Conservation (phyloP, 2,888 invertebrate genomes). For the Heliconius erato region DNA sequence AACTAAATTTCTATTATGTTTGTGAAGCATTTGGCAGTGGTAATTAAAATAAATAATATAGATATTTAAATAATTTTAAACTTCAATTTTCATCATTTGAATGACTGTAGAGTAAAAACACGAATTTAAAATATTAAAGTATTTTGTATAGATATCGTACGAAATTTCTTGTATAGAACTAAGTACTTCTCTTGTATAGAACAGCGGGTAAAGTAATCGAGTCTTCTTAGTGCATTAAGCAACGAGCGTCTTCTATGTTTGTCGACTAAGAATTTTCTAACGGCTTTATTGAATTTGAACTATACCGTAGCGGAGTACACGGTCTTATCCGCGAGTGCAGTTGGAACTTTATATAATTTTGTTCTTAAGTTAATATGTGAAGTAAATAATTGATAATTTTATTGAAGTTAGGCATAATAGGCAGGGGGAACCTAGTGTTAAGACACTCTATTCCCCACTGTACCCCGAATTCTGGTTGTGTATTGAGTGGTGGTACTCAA, state of each 20-base stretch:
- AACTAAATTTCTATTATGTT: too few relatives aligned
- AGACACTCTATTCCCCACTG: too few relatives aligned
- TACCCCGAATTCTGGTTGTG: too few relatives aligned
- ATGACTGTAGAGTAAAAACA: too few relatives aligned
- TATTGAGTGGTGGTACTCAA: too few relatives aligned
- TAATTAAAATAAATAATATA: too few relatives aligned
- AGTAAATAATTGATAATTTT: not conserved
- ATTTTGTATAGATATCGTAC: not conserved
- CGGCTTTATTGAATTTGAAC: slow-evolving; percentile 44
- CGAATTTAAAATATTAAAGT: too few relatives aligned
- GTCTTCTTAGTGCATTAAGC: slow-evolving; percentile 30
- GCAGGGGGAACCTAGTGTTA: too few relatives aligned
- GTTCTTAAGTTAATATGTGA: slow-evolving; percentile 1
- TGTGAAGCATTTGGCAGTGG: too few relatives aligned
- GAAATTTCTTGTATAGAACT: not conserved
- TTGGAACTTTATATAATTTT: slow-evolving; percentile 6
- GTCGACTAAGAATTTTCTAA: slow-evolving; percentile 46
- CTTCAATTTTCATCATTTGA: not conserved
- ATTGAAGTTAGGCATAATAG: not conserved
- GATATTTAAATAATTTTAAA: too few relatives aligned
- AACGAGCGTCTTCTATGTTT: slow-evolving; percentile 34
- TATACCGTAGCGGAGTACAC: slow-evolving; percentile 19
- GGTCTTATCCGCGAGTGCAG: not conserved
- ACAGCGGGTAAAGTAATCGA: slow-evolving; percentile 20
- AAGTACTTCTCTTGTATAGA: not conserved